A percentile compares a stretch with the other conserved stretches of the same genome.
phyloP scores from a whole-genome alignment of 2,113 vertebrate genomes.

The Nicator chloris region DNA sequence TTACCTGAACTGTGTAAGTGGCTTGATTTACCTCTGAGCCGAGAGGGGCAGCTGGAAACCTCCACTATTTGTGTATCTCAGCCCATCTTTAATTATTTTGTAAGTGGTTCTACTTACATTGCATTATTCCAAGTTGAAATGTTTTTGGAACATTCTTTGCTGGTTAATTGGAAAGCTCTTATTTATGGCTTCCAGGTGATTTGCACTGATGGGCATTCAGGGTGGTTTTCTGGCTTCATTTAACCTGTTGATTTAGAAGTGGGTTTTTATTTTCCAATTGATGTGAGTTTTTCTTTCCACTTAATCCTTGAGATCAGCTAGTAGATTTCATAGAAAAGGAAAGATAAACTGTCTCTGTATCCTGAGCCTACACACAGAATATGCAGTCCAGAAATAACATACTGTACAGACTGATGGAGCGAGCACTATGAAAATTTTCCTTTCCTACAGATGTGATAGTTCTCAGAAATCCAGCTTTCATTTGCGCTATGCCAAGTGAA shows the following conservation, averaged over 20 bases:
- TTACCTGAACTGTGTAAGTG: neutral
- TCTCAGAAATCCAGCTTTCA: neutral
- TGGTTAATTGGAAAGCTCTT: neutral
- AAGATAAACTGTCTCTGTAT: neutral
- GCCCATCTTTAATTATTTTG: neutral
- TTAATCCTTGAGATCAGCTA: neutral
- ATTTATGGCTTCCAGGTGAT: neutral
- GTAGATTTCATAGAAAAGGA: neutral
- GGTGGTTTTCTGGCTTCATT: neutral
- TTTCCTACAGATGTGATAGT: constrained; percentile 2
- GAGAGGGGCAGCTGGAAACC: neutral
- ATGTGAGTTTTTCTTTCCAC: constrained; percentile 16
- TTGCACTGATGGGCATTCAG: neutral
- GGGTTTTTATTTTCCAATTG: neutral
- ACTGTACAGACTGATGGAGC: neutral
- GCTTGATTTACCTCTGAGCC: neutral
- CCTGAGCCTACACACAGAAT: neutral
- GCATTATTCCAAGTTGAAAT: neutral
- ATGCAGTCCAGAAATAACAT: constrained; percentile 30
- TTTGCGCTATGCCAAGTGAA: neutral
- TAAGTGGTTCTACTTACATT: neutral
- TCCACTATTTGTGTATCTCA: neutral
- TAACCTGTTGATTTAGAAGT: neutral
- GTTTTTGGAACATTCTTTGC: neutral
- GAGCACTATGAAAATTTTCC: neutral